Evolutionary conservation across 2,797 vertebrate genomes (phyloP).

Genomic region (Numenius phaeopus): DNA sequence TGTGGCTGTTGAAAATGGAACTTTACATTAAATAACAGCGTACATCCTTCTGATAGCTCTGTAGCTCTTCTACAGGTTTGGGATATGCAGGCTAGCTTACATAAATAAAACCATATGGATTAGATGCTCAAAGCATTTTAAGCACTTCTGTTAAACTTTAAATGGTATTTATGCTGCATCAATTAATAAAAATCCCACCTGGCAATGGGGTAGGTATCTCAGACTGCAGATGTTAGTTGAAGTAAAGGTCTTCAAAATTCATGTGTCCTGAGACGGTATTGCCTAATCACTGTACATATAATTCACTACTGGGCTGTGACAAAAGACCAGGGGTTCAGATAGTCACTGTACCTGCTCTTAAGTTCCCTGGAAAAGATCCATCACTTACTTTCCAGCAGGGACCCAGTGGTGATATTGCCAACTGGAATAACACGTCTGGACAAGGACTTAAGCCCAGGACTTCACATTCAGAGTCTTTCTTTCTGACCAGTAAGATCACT

Average conservation of each 20-base stretch:
- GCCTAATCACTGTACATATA: neutral
- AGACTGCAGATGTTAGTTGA: neutral
- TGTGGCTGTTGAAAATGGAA: neutral
- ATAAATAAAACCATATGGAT: neutral
- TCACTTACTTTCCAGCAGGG: neutral
- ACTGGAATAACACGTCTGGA: neutral
- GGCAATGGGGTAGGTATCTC: neutral
- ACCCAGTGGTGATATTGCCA: neutral
- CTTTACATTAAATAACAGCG: neutral
- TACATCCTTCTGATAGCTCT: neutral
- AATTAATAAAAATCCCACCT: neutral
- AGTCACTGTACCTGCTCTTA: neutral
- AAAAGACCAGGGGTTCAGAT: neutral
- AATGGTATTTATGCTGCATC: neutral
- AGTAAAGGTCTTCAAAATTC: neutral
- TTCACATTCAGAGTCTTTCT: neutral
- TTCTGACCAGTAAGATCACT: neutral
- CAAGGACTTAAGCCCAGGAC: rapidly evolving
- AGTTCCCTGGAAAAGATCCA: neutral
- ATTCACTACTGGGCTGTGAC: rapidly evolving
- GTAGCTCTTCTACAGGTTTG: neutral
- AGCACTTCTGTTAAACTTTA: neutral
- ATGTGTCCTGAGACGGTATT: rapidly evolving
- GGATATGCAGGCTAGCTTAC: rapidly evolving
- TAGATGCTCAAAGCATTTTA: neutral